Base-by-base conservation (phyloP, 2,888 invertebrate species). In the Stomorhina lunata region DNA sequence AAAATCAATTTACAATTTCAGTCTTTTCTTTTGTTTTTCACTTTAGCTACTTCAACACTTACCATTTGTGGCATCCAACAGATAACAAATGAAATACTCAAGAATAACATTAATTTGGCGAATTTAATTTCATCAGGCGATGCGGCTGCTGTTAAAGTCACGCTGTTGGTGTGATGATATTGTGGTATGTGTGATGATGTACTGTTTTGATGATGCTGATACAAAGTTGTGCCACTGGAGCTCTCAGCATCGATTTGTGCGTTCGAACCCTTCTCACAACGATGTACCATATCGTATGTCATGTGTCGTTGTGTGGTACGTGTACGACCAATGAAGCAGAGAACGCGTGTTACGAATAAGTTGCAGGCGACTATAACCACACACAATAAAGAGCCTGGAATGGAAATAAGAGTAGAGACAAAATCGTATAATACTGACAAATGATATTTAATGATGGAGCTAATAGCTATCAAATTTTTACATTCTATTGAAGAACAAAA, bases 31-130 rank as follows among this genome's bases (percentile, higher is more conserved):
- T n/a, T n/a, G n/a, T n/a, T n/a, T n/a, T n/a, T n/a, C n/a, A n/a
- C n/a, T n/a, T n/a, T n/a, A n/a, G n/a, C n/a, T n/a, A n/a, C n/a
- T n/a, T n/a, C n/a, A n/a, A n/a, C 27, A 85, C 92, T 93, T 88
- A 97, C 97, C 95, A 97, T 95, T 91, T 96, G 96, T 25, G 97
- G 97, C 92, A 96, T 93, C 97, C 97, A 97, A 91, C 96, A 97
- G 50, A 95, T 92, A 87, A 96, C 94, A 90, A 96, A 97, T 29
- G 95, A 94, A 84, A 96, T 93, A 84, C 96, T 96, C 48, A 97
- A 93, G 65, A 95, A 93, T 1, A 95, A 95, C 97, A 97, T 97
- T 50, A 97, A 93, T 86, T 95, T 93, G 85, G 96, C 96, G 91
- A 97, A 97, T 81, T 96, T 95, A 65, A 96, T 93, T 91, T 97